Percentiles rank a stretch among this genome's conserved stretches.
phyloP scores from a whole-genome alignment of 2,888 invertebrate genomes.

The Phyto melanocephala region DNA sequence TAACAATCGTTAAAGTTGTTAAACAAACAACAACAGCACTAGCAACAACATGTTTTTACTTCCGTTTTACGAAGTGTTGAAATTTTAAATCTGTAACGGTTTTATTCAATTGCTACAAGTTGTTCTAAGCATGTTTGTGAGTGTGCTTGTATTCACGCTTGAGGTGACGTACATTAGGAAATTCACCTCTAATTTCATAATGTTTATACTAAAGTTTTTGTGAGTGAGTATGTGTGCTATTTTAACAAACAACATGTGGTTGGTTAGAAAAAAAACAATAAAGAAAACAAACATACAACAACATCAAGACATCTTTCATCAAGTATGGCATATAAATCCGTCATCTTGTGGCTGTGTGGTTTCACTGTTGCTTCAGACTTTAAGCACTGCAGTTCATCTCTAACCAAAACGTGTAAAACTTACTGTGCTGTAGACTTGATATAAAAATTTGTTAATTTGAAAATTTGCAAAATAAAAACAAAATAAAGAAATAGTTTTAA shows the following conservation, averaged over 20 bases:
- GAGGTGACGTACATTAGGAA: slow-evolving; percentile 15
- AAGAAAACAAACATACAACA: background rate
- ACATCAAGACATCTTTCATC: slow-evolving; percentile 14
- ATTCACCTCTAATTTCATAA: slow-evolving; percentile 37
- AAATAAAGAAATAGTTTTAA: slow-evolving; percentile 2
- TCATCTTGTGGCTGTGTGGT: slow-evolving; percentile 69
- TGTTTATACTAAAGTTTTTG: background rate
- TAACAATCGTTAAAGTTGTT: slow-evolving; percentile 12
- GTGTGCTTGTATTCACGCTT: background rate
- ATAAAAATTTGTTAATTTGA: background rate
- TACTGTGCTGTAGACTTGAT: slow-evolving; percentile 14
- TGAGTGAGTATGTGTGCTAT: background rate
- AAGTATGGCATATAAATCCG: slow-evolving; percentile 73
- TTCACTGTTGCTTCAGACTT: slow-evolving; percentile 75
- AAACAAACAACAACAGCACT: background rate
- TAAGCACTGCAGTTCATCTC: slow-evolving; percentile 72
- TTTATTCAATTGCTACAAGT: slow-evolving; percentile 16
- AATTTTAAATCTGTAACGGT: slow-evolving; percentile 66
- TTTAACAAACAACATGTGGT: slow-evolving; percentile 62
- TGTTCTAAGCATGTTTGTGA: background rate
- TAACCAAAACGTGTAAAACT: slow-evolving; percentile 9
- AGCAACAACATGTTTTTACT: slow-evolving; percentile 50
- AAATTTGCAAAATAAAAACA: background rate
- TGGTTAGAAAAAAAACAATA: slow-evolving; percentile 34
- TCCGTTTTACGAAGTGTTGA: slow-evolving; percentile 60